phyloP scores from a whole-genome alignment of 2,888 invertebrate species.

The Acrobasis repandana region DNA sequence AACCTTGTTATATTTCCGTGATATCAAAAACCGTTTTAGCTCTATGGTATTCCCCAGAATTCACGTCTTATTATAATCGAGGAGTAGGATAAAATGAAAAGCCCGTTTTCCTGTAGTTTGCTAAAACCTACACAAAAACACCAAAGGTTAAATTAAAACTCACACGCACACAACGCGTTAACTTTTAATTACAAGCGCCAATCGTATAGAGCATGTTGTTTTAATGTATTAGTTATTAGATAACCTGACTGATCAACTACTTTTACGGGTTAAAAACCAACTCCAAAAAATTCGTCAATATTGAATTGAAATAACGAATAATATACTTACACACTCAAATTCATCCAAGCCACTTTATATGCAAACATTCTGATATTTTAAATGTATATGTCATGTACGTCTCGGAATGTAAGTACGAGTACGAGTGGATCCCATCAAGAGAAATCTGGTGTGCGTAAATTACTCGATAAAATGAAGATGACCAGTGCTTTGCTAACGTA shows the following conservation, averaged over 20 bases:
- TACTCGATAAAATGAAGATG: slow-evolving; percentile 24
- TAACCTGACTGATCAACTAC: no score
- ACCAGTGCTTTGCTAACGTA: slow-evolving; percentile 17
- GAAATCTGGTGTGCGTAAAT: slow-evolving; percentile 23
- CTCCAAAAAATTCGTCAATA: no score
- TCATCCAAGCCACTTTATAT: background rate
- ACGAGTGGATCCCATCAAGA: slow-evolving; percentile 9
- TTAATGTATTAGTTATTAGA: no score
- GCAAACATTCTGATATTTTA: background rate
- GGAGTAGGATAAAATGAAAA: no score
- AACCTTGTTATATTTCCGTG: slow-evolving; percentile 6
- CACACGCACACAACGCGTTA: no score
- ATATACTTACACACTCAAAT: background rate
- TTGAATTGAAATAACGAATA: background rate
- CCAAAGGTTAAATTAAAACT: background rate
- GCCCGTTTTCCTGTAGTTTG: no score
- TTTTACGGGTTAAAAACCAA: no score
- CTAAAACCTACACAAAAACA: background rate
- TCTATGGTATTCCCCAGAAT: background rate
- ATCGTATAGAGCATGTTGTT: no score
- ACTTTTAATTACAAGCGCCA: no score
- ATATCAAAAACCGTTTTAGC: background rate
- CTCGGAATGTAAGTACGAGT: background rate
- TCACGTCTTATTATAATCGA: background rate
- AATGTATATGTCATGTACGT: slow-evolving; percentile 14